phyloP scores from a whole-genome alignment of 2,797 vertebrate species.

The Sebastes oblongus region DNA sequence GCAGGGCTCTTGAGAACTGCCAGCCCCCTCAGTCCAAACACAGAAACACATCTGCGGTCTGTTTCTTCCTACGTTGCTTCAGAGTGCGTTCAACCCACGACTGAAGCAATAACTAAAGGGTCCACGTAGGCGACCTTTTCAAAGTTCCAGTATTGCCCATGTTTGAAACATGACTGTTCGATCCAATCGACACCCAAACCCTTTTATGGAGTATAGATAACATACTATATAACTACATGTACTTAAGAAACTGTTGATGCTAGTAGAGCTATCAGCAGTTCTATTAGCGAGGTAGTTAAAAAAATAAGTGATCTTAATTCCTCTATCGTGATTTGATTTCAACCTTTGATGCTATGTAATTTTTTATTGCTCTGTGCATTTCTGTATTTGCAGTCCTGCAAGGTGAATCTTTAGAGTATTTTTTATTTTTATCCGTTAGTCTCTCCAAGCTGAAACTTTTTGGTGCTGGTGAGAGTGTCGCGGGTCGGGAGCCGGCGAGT shows the following conservation, averaged over 20 bases:
- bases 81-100: conserved; percentile 47
- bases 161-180: conserved; percentile 76
- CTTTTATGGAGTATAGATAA: conserved; percentile 76
- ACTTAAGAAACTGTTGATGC: conserved; percentile 78
- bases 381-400: conserved; percentile 83
- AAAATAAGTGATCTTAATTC: conserved; percentile 83
- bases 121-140: conserved; percentile 54
- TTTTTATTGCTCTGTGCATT: conserved; percentile 84
- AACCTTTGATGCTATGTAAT: conserved; percentile 79
- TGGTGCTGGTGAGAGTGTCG: conserved; percentile 75
- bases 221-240: conserved; percentile 82
- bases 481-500: conserved; percentile 33
- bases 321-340: conserved; percentile 80
- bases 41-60: conserved; percentile 6
- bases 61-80: conserved; percentile 58
- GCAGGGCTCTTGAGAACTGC: conserved; percentile 28
- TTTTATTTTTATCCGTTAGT: conserved; percentile 75
- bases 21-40: conserved; percentile 26
- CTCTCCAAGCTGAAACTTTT: conserved; percentile 68
- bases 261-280: conserved; percentile 79
- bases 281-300: conserved; percentile 81
- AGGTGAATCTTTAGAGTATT: conserved; percentile 80
- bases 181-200: conserved; percentile 64
- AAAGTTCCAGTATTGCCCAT: conserved; percentile 46
- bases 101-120: conserved; percentile 68